A percentile compares a stretch with the other conserved stretches of the same genome.
Conservation (phyloP, 2,888 invertebrate genomes). For the Seladonia tumulorum region DNA sequence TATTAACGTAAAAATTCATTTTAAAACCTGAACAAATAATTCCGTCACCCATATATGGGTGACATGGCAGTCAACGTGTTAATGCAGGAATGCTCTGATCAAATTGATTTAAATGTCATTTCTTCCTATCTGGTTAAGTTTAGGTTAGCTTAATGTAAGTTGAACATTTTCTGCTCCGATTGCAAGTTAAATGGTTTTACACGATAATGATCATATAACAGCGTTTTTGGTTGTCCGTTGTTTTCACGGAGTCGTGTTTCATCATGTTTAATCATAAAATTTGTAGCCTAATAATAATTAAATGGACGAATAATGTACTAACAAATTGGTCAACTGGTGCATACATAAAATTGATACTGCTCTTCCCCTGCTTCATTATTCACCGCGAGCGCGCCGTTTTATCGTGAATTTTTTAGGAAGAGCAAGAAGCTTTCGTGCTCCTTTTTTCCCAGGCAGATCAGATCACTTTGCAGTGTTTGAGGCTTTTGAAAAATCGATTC, state of each 20-base stretch:
- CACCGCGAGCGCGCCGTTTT: conserved; percentile 25
- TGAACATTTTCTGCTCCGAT: too few relatives aligned
- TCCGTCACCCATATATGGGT: too few relatives aligned
- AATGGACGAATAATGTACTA: neutral
- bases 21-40: too few relatives aligned
- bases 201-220: too few relatives aligned
- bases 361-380: conserved; percentile 7
- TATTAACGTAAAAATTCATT: too few relatives aligned
- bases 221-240: too few relatives aligned
- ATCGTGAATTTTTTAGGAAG: conserved; percentile 41
- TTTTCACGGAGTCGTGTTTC: too few relatives aligned
- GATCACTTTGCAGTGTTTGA: neutral
- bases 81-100: too few relatives aligned
- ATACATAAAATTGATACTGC: neutral
- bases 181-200: too few relatives aligned
- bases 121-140: neutral
- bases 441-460: neutral
- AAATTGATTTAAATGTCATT: neutral
- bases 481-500: conserved; percentile 40
- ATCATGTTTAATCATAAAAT: too few relatives aligned
- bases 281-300: neutral
- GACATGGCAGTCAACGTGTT: too few relatives aligned
- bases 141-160: too few relatives aligned
- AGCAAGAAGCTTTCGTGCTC: neutral
- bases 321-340: neutral